Percentiles rank a stretch among this genome's conserved stretches.
Conservation (phyloP, 2,797 vertebrate species). For the Danionella dracula region DNA sequence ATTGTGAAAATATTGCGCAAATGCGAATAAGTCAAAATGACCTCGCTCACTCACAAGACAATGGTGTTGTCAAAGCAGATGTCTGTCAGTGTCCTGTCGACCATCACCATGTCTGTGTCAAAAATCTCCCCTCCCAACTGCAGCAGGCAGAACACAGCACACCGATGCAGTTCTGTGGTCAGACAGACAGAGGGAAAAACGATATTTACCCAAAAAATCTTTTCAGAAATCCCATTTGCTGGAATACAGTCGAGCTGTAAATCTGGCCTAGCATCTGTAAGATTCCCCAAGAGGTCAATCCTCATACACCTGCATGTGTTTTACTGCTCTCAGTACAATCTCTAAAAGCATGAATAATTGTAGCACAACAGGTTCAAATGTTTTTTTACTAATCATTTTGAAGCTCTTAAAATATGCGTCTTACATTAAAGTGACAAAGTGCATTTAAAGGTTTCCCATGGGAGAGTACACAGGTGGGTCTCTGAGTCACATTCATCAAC, state of each 20-base stretch:
- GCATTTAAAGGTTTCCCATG: background rate
- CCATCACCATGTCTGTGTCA: slow-evolving; percentile 91
- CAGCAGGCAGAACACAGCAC: slow-evolving; percentile 89
- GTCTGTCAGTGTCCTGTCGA: slow-evolving; percentile 89
- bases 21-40: background rate
- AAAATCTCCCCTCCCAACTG: slow-evolving; percentile 87
- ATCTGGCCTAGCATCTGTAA: background rate
- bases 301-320: background rate
- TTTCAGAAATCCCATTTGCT: no score
- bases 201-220: background rate
- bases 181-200: background rate
- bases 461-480: background rate
- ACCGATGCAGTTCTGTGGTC: slow-evolving; percentile 81
- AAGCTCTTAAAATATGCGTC: background rate
- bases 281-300: background rate
- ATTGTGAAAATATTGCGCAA: no score
- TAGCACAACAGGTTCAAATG: background rate
- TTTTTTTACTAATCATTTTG: background rate
- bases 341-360: background rate
- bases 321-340: background rate
- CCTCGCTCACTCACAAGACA: slow-evolving; percentile 83
- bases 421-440: no score
- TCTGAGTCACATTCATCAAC: slow-evolving; percentile 16
- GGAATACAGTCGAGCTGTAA: background rate
- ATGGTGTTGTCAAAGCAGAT: slow-evolving; percentile 88